Evolutionary conservation across 2,113 vertebrate genomes (phyloP).

Genomic region (Turnix velox): DNA sequence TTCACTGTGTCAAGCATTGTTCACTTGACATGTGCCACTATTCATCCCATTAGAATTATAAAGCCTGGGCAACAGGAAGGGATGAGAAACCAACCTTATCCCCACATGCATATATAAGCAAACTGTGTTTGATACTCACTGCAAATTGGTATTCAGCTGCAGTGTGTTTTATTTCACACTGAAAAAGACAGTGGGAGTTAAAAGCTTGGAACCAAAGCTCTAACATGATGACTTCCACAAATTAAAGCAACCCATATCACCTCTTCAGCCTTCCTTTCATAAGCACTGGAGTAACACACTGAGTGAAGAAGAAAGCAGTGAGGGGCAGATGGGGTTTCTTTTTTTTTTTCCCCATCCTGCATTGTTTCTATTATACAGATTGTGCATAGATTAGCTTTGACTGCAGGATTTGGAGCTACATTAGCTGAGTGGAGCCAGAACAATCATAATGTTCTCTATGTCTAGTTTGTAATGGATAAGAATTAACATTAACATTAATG

Average conservation of each 20-base stretch:
- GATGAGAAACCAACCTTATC: not conserved
- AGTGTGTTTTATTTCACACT: not conserved
- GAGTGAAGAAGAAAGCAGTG: not conserved
- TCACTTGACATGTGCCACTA: not conserved
- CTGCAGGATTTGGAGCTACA: not conserved
- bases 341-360: not conserved
- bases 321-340: not conserved
- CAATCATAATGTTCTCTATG: not conserved
- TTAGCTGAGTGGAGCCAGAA: not conserved
- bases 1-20: not conserved
- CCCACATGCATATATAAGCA: not conserved
- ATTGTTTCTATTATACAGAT: not conserved
- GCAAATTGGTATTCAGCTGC: not conserved
- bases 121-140: not conserved
- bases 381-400: not conserved
- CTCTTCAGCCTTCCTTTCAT: not conserved
- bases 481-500: too few relatives aligned
- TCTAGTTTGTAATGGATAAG: not conserved
- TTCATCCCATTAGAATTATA: not conserved
- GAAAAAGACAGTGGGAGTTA: not conserved
- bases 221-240: not conserved
- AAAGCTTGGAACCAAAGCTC: not conserved
- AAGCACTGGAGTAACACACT: not conserved
- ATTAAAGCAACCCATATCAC: not conserved
- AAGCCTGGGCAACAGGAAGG: not conserved